These are phyloP conservation scores for Seriola aureovittata DNA, from an alignment of 2,113 vertebrate genomes.

Conservation along the genomic window DNA sequence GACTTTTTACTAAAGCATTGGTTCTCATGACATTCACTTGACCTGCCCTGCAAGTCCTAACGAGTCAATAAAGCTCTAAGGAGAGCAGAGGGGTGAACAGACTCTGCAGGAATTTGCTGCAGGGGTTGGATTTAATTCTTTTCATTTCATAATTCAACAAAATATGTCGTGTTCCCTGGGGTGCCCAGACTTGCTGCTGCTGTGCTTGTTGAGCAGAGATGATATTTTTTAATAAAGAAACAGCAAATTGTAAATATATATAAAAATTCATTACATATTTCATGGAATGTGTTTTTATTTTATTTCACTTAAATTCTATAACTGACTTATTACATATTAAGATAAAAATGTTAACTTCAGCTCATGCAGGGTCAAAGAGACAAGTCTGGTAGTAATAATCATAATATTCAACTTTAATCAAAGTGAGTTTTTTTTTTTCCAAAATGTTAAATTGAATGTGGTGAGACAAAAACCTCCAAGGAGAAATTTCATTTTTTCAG, in stretches of 20 bases:
- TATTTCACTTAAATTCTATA: neutral
- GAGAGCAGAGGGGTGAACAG: too few relatives aligned
- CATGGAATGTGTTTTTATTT: neutral
- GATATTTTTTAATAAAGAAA: neutral
- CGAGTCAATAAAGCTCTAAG: too few relatives aligned
- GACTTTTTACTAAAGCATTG: too few relatives aligned
- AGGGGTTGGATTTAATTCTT: neutral
- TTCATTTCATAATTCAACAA: neutral
- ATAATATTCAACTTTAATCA: neutral
- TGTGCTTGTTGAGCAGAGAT: neutral
- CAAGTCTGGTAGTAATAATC: neutral
- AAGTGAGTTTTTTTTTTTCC: neutral
- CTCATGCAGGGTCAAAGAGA: neutral
- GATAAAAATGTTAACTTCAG: neutral
- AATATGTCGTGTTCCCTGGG: neutral
- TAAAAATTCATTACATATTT: neutral
- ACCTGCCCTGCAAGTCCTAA: too few relatives aligned
- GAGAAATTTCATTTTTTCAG: neutral
- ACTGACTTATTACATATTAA: neutral
- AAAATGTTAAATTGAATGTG: neutral
- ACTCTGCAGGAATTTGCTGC: too few relatives aligned
- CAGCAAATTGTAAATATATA: neutral
- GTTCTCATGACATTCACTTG: too few relatives aligned
- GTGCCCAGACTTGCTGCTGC: too few relatives aligned
- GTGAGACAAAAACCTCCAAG: neutral